Conservation (phyloP, 2,888 invertebrate genomes). For the Drosophila niveifrons region DNA sequence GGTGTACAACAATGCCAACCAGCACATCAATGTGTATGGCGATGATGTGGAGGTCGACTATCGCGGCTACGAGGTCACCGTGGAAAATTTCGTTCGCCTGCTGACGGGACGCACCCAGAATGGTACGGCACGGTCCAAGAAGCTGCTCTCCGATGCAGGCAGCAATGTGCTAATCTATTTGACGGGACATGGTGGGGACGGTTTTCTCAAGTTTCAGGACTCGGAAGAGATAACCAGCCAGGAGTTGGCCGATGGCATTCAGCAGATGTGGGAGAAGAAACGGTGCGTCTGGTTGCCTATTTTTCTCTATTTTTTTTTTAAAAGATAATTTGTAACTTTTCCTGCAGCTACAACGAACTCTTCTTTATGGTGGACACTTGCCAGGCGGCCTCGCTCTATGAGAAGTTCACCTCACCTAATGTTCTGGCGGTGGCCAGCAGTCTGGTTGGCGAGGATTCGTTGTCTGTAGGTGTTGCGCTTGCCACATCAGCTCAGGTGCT, state of each 20-base stretch:
- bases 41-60: conserved; percentile 99
- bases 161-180: conserved; percentile 98
- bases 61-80: conserved; percentile 97
- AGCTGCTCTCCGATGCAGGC: conserved; percentile 97
- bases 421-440: conserved; percentile 98
- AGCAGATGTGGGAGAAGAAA: conserved; percentile 99
- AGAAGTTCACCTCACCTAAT: conserved; percentile 98
- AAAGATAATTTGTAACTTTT: background rate
- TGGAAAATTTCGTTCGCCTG: conserved; percentile 98
- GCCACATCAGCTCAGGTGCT: background rate
- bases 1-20: conserved; percentile 98
- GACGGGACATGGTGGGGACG: conserved; percentile 99
- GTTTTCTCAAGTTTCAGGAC: conserved; percentile 99
- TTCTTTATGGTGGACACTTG: conserved; percentile 99
- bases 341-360: conserved; percentile 96
- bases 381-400: conserved; percentile 99
- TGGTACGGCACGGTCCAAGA: conserved; percentile 97
- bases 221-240: conserved; percentile 99
- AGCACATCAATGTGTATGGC: conserved; percentile 99
- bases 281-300: conserved; percentile 87
- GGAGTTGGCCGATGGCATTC: conserved; percentile 98
- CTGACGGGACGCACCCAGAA: conserved; percentile 96
- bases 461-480: conserved; percentile 89
- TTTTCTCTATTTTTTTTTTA: no score
- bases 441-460: conserved; percentile 98